phyloP scores from a whole-genome alignment of 1,140 invertebrate species.

The fruit fly (Drosophila melanogaster) region DNA sequence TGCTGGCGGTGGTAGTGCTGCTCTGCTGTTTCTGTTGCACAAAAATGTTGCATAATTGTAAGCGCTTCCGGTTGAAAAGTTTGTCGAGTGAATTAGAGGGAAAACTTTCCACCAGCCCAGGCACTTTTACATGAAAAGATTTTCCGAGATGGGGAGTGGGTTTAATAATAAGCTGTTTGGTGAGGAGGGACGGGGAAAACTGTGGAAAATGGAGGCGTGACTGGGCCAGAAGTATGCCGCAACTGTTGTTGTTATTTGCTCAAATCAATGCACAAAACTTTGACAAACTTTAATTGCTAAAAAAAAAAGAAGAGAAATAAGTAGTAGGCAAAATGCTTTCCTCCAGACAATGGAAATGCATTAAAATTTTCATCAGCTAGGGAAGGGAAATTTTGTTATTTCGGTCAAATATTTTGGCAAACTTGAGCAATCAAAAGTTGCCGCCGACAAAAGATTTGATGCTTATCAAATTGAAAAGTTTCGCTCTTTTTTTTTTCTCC shows the following conservation, averaged over 20 bases:
- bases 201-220: slow-evolving; percentile 25
- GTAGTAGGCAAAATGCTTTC: slow-evolving; percentile 27
- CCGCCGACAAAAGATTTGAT: slow-evolving; percentile 60
- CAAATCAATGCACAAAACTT: slow-evolving; percentile 77
- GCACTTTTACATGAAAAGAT: slow-evolving; percentile 75
- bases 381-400: slow-evolving; percentile 41
- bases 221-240: slow-evolving; percentile 59
- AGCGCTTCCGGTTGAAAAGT: slow-evolving; percentile 77
- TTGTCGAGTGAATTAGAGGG: slow-evolving; percentile 74
- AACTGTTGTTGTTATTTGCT: slow-evolving; percentile 70
- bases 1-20: slow-evolving; percentile 3
- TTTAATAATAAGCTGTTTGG: slow-evolving; percentile 59
- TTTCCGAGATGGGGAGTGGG: slow-evolving; percentile 13
- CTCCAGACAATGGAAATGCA: slow-evolving; percentile 71
- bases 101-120: slow-evolving; percentile 50
- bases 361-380: slow-evolving; percentile 62
- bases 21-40: slow-evolving; percentile 54
- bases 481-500: slow-evolving; percentile 7
- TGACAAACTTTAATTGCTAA: slow-evolving; percentile 76
- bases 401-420: slow-evolving; percentile 68
- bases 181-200: neutral
- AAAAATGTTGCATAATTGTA: slow-evolving; percentile 83
- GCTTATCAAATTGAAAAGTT: slow-evolving; percentile 81
- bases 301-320: slow-evolving; percentile 24
- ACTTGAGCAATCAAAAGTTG: slow-evolving; percentile 81